Base-by-base conservation (phyloP, 2,113 vertebrate species). In the Oreochromis niloticus region DNA sequence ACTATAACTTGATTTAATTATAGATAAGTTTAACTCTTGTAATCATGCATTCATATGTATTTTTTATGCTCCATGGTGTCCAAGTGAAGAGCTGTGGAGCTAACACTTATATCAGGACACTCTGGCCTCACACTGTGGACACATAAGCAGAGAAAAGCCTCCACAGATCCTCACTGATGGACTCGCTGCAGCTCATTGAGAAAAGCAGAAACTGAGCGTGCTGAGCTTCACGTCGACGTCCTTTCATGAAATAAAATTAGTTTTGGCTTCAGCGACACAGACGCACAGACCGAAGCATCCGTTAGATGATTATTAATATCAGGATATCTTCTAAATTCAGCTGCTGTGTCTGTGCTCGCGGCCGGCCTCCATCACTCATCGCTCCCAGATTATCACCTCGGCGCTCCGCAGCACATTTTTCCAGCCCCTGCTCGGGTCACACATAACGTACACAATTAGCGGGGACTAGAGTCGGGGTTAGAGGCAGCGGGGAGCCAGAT, bases 401-500 rank as follows among this genome's bases (percentile, higher is more conserved):
- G 1, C 12, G 11, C 52, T 19, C 59, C 10, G 63, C 82, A 19
- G 17, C 84, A 56, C 79, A 14, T 81, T 80, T n/a, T 89, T 87
- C 85, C 85, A 68, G 78, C 63, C 43, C 66, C 80, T 59, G 41
- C 32, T 46, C 43, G 4, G 66, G 36, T 88, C 91, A 48, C 81
- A 89, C 90, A 54, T 85, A 85, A 80, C 61, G 0, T 2, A 54
- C 87, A 88, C 88, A 91, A 91, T 94, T 92, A 94, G 81, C 19
- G 11, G 7, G 32, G 52, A 55, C 56, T 80, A 34, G 59, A 83
- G 81, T 16, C 3, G 81, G 66, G 50, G 66, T 83, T 48, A 34
- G 68, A 56, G 73, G 71, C 22, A 9, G 16, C 10, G 7, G 50
- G 39, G 85, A 56, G 19, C 78, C 6, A 5, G 71, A 54, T 17